Evolutionary conservation across 2,888 invertebrate species (phyloP), one percentile per base, ranked within the genome.

Genomic region (Tenthredo scrophulariae): DNA sequence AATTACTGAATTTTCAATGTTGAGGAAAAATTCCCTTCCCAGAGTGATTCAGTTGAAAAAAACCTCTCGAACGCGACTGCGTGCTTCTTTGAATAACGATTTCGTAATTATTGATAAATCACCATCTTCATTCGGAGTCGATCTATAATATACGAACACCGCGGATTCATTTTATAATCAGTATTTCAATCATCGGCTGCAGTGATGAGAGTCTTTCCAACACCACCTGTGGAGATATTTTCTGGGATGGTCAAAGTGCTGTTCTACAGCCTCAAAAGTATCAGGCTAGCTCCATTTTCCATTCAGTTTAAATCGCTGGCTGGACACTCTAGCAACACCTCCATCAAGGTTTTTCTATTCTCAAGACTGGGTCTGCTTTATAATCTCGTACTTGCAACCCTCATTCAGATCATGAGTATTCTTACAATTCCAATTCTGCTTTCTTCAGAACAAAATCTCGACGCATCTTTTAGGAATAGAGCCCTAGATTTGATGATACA

Each of bases 231-330:
- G 0, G n/a, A 58, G 54, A 5, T 58, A 58, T 18, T 58, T 5
- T 22, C 54, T 58, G 2, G 54, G 22, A 7, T 58, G 22, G n/a
- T 74, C 74, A 74, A 22, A 18, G 26, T 43, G 2, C n/a, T 43
- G 10, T 13, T 43, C 13, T 43, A 74, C 7, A 22, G 40, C 33
- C 43, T 74, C 40, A 74, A 74, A 26, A 22, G n/a, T 74, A 40
- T 74, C 13, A 46, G 74, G 7, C 74, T 40, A 22, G 74, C 74
- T 22, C 40, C 74, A n/a, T 7, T 74, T 43, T 74, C 74, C 33
- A n/a, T 33, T 15, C 67, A 67, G 46, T 37, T 13, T 5, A 43
- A 9, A 22, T 7, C 3, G 74, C 10, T 6, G 10, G 9, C 7
- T 22, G 9, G 29, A 18, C 18, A 67, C 18, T 33, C 67, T 33